Base-by-base conservation (phyloP, 2,797 vertebrate genomes). In the Echeneis naucrates region DNA sequence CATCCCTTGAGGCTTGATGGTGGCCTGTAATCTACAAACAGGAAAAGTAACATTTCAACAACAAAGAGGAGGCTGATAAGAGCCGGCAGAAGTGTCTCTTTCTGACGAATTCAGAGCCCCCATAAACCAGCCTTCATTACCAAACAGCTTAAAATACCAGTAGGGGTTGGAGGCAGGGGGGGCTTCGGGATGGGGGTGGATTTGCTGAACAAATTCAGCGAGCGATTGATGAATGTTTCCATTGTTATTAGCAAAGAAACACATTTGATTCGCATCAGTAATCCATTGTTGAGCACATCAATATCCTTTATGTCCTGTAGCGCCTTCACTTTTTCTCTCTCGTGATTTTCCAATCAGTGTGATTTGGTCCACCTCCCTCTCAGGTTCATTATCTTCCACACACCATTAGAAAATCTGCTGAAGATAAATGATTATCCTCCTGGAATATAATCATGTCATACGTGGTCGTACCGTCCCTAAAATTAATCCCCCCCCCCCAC, bases 361-460 rank as follows among this genome's bases (percentile, higher is more conserved):
- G 33, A 53, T 77, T 57, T 17, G 26, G 23, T 63, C 38, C 27
- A 38, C 11, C 8, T 63, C 26, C 35, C 67, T 65, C 42, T 42
- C 54, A 54, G 26, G 26, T 35, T 78, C 57, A 57, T 68, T 60
- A 66, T 57, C 24, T 24, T 30, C 56, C 59, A 62, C 69, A 72
- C 40, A 32, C 58, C 45, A 55, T 83, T 59, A 76, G 21, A 68
- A 68, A 44, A 54, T 57, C 61, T 40, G 50, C 16, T 52, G 8
- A 67, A 51, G 62, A 59, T 54, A 52, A 58, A 65, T 77, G 42
- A 48, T 30, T 60, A 78, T 61, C n/a, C 40, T 27, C 7, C 23
- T 47, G 12, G 55, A 72, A 35, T 72, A 82, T 76, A 72, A 79
- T 76, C 30, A 26, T 11, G 12, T 52, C 57, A 64, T 21, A 75